phyloP scores from a whole-genome alignment of 2,113 vertebrate genomes.

The Eublepharis macularius region DNA sequence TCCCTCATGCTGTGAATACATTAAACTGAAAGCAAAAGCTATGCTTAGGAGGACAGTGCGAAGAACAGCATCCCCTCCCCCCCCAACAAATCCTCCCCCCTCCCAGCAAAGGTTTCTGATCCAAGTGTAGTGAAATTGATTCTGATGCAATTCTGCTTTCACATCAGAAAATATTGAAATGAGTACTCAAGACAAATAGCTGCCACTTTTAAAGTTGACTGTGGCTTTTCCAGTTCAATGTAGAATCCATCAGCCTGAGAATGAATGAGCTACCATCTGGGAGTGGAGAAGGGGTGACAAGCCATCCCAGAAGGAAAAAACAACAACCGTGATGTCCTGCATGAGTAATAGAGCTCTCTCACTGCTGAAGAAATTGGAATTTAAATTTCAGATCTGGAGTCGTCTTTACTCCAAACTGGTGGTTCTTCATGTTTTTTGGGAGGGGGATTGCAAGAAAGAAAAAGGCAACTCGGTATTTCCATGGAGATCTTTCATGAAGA shows the following conservation, averaged over 20 bases:
- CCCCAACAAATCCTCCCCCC: conserved; percentile 35
- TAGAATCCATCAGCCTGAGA: conserved; percentile 34
- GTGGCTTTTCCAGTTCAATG: conserved; percentile 48
- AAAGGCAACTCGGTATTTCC: conserved; percentile 60
- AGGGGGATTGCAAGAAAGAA: conserved; percentile 24
- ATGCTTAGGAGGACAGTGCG: conserved; percentile 39
- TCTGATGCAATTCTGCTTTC: conserved; percentile 54
- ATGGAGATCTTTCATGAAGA: conserved; percentile 51
- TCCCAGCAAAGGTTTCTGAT: conserved; percentile 28
- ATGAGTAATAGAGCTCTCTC: conserved; percentile 61
- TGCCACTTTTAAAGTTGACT: conserved; percentile 53
- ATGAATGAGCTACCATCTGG: conserved; percentile 53
- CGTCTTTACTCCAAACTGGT: conserved; percentile 43
- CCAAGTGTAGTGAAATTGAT: conserved; percentile 57
- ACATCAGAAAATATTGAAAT: conserved; percentile 64
- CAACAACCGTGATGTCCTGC: conserved; percentile 1
- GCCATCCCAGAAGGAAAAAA: conserved; percentile 56
- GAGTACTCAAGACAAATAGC: conserved; percentile 55
- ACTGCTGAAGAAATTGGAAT: conserved; percentile 63
- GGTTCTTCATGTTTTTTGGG: conserved; percentile 29
- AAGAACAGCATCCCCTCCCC: conserved; percentile 29
- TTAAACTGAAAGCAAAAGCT: conserved; percentile 53
- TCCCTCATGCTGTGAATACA: not conserved
- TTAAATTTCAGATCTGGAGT: conserved; percentile 69
- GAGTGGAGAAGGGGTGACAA: conserved; percentile 46